A percentile compares a stretch with the other conserved stretches of the same genome.
Evolutionary conservation across 2,888 invertebrate genomes (phyloP).

Genomic region (Orthosia cruda): DNA sequence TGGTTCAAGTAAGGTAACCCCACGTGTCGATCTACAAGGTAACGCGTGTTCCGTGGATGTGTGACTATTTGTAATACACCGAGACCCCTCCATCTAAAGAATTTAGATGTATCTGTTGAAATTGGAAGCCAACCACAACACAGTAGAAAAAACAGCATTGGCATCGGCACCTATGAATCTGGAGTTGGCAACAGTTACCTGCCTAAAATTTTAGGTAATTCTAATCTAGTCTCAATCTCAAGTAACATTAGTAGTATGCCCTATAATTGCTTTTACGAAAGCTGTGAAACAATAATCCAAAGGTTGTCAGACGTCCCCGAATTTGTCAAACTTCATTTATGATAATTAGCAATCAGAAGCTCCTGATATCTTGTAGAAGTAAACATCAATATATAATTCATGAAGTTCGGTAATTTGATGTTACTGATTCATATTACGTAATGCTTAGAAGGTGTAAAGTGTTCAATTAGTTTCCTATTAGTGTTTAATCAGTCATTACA

Average conservation of each 20-base stretch:
- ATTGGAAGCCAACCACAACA: no score
- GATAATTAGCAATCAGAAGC: conserved; percentile 35
- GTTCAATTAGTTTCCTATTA: conserved; percentile 7
- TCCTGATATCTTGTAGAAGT: neutral
- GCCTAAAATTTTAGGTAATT: no score
- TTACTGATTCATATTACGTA: conserved; percentile 34
- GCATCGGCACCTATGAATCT: no score
- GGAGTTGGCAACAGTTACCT: no score
- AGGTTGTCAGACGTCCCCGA: neutral
- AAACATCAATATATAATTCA: conserved; percentile 31
- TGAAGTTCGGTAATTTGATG: conserved; percentile 33
- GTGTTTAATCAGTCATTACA: neutral
- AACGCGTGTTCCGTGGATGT: no score
- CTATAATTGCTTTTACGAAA: conserved; percentile 25
- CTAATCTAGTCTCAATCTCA: neutral
- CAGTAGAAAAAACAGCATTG: no score
- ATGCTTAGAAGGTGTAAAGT: neutral
- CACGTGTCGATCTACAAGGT: no score
- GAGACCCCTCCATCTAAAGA: no score
- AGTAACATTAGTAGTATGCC: neutral
- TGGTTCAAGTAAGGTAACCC: no score
- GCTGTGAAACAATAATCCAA: neutral
- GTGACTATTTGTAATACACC: no score
- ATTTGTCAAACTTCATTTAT: conserved; percentile 32
- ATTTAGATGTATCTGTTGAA: no score